Conservation (phyloP, 2,113 vertebrate genomes). For the Spheniscus mendiculus region DNA sequence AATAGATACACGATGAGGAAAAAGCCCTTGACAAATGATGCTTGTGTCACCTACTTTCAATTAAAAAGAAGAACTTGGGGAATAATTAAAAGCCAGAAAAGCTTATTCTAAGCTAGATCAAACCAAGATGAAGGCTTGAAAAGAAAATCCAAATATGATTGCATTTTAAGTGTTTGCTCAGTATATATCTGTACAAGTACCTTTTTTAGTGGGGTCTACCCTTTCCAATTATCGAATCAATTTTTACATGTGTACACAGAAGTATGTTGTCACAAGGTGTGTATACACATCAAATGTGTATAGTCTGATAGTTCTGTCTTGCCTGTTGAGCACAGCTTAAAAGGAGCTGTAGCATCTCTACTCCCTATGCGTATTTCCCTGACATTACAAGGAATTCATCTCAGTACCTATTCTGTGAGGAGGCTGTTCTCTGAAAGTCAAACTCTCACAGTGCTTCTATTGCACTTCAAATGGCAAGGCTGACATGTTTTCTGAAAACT, state of each 20-base stretch:
- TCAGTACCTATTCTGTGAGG: neutral
- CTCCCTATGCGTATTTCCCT: neutral
- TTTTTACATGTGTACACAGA: neutral
- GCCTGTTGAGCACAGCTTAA: neutral
- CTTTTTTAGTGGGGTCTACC: neutral
- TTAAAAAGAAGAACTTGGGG: neutral
- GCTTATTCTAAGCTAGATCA: neutral
- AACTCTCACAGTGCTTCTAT: neutral
- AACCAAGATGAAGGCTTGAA: neutral
- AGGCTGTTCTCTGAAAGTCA: neutral
- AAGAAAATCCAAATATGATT: neutral
- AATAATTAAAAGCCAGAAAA: neutral
- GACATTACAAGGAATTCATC: neutral
- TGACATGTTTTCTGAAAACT: neutral
- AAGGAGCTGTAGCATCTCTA: neutral
- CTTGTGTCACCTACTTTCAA: neutral
- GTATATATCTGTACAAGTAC: neutral
- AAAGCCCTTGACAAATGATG: neutral
- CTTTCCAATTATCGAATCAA: neutral
- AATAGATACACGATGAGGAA: neutral
- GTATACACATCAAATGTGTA: neutral
- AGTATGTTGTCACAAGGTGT: neutral
- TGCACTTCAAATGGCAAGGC: neutral
- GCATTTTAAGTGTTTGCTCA: neutral
- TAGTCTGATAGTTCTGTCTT: neutral